phyloP scores from a whole-genome alignment of 2,113 vertebrate species.

The Abramis brama region DNA sequence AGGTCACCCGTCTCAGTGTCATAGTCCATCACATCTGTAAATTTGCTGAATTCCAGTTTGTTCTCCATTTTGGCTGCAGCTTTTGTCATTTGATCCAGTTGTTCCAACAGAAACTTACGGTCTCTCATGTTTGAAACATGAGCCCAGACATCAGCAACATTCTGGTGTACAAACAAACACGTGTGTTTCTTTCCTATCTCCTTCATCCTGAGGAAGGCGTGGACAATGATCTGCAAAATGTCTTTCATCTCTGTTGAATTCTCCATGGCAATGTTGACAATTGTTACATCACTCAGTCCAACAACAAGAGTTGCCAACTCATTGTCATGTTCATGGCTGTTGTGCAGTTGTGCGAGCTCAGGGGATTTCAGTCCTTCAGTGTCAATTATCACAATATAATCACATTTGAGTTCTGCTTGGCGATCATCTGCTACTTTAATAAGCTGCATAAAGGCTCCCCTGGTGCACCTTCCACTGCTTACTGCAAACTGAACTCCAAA shows the following conservation, averaged over 20 bases:
- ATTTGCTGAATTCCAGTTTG: slow-evolving; percentile 38
- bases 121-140: too few relatives aligned
- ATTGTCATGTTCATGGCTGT: slow-evolving; percentile 73
- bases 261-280: slow-evolving; percentile 74
- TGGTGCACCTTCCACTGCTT: slow-evolving; percentile 73
- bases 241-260: slow-evolving; percentile 65
- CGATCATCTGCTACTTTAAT: slow-evolving; percentile 62
- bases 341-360: slow-evolving; percentile 52
- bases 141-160: too few relatives aligned
- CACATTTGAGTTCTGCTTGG: slow-evolving; percentile 59
- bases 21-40: slow-evolving; percentile 71
- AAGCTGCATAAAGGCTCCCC: slow-evolving; percentile 73
- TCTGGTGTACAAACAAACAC: slow-evolving; percentile 61
- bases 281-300: slow-evolving; percentile 76
- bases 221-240: slow-evolving; percentile 63
- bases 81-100: slow-evolving; percentile 69
- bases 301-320: slow-evolving; percentile 78
- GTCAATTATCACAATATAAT: slow-evolving; percentile 69
- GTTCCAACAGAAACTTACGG: slow-evolving; percentile 59
- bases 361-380: slow-evolving; percentile 67
- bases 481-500: slow-evolving; percentile 82
- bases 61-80: slow-evolving; percentile 71
- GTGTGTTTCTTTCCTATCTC: slow-evolving; percentile 71
- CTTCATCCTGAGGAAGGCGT: slow-evolving; percentile 69
- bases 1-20: slow-evolving; percentile 60